Evolutionary conservation across 2,888 invertebrate genomes (phyloP).

Genomic region (Mystacides longicornis): DNA sequence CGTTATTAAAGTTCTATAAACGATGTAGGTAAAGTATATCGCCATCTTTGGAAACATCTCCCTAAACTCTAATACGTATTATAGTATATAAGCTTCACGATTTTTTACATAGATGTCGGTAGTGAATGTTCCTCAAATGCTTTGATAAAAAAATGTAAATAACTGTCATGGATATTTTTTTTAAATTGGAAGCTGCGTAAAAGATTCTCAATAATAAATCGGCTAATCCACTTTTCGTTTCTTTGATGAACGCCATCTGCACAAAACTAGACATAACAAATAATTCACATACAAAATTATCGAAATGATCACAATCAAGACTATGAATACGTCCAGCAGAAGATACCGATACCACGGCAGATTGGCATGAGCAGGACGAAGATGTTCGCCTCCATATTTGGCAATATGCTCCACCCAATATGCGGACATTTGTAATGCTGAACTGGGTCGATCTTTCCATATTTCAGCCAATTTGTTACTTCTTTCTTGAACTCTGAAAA

Average conservation of each 20-base stretch:
- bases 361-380: constrained; percentile 39
- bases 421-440: constrained; percentile 52
- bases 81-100: too few relatives aligned
- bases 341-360: constrained; percentile 43
- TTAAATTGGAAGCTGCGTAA: too few relatives aligned
- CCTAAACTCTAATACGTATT: too few relatives aligned
- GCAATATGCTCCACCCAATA: constrained; percentile 60
- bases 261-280: neutral
- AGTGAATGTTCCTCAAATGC: too few relatives aligned
- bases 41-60: too few relatives aligned
- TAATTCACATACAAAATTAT: neutral
- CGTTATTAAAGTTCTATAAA: too few relatives aligned
- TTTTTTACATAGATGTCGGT: too few relatives aligned
- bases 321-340: constrained; percentile 42
- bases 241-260: neutral
- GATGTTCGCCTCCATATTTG: constrained; percentile 39
- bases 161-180: too few relatives aligned
- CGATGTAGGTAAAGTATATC: too few relatives aligned
- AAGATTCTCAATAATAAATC: too few relatives aligned
- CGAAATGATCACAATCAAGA: constrained; percentile 1
- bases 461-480: constrained; percentile 43
- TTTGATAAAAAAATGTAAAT: too few relatives aligned
- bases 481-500: constrained; percentile 38
- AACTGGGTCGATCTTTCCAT: constrained; percentile 49
- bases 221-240: neutral